A percentile compares a stretch with the other conserved stretches of the same genome.
Conservation (phyloP, 2,797 vertebrate genomes). For the Lepilemur septentrionalis region DNA sequence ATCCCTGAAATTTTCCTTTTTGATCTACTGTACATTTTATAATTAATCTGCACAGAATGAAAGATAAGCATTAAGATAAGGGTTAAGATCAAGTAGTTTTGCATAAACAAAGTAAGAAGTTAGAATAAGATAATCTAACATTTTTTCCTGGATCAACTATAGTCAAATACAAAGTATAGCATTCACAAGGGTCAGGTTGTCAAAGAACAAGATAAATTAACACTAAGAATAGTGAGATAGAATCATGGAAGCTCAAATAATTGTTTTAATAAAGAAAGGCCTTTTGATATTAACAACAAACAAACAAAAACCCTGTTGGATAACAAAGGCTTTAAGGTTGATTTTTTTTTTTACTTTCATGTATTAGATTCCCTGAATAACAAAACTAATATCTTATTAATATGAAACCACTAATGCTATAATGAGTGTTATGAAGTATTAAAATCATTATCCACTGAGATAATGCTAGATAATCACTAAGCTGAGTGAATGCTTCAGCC, state of each 20-base stretch:
- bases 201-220: conserved; percentile 39
- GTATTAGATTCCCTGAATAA: conserved; percentile 65
- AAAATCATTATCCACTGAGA: conserved; percentile 71
- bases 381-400: conserved; percentile 76
- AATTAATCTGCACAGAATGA: conserved; percentile 76
- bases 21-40: conserved; percentile 77
- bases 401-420: conserved; percentile 76
- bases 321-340: conserved; percentile 54
- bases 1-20: conserved; percentile 79
- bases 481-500: conserved; percentile 57
- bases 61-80: conserved; percentile 12
- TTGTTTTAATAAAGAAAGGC: conserved; percentile 34
- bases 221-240: not conserved
- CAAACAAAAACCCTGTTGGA: conserved; percentile 38
- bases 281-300: conserved; percentile 67
- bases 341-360: conserved; percentile 33
- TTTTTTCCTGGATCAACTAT: conserved; percentile 12
- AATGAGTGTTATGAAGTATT: conserved; percentile 76
- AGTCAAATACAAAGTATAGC: conserved; percentile 52
- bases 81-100: conserved; percentile 13
- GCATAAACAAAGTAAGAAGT: conserved; percentile 27
- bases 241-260: conserved; percentile 9
- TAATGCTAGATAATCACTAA: conserved; percentile 77
- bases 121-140: conserved; percentile 53
- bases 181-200: not conserved